A percentile compares a stretch with the other conserved stretches of the same genome.
These are phyloP conservation scores for Babylonia areolata DNA, from an alignment of 1,140 invertebrate genomes.

Conservation along the genomic window DNA sequence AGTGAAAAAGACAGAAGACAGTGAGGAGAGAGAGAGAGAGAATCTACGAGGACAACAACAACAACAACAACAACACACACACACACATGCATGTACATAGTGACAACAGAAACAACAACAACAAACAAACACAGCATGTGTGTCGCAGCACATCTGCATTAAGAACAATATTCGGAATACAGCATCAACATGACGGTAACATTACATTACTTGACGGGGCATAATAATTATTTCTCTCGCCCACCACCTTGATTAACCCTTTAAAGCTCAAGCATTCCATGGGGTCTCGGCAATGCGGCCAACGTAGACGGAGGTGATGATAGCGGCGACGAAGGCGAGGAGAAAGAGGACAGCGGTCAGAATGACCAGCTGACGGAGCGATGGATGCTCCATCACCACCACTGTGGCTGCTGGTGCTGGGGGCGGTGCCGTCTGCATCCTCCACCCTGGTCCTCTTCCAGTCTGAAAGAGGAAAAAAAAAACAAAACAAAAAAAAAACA, in stretches of 20 bases:
- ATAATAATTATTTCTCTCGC: background rate
- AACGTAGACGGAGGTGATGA: conserved; percentile 33
- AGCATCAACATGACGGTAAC: background rate
- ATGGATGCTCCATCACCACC: conserved; percentile 37
- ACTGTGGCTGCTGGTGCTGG: background rate
- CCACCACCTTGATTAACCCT: background rate
- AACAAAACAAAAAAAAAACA: background rate
- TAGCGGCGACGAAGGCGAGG: conserved; percentile 19
- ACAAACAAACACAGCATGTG: background rate
- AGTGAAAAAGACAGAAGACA: too few relatives aligned
- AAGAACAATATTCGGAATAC: background rate
- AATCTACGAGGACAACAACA: too few relatives aligned
- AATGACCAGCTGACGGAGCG: conserved; percentile 31
- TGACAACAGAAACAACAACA: background rate
- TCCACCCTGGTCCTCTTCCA: too few relatives aligned
- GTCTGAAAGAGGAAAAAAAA: background rate
- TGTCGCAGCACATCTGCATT: too few relatives aligned
- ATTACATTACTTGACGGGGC: background rate
- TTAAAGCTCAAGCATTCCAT: conserved; percentile 22
- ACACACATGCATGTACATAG: background rate
- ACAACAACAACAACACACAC: background rate
- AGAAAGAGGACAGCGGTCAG: conserved; percentile 28
- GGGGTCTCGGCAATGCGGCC: background rate
- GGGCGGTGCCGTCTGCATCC: too few relatives aligned
- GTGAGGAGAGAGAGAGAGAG: too few relatives aligned